phyloP scores from a whole-genome alignment of 2,888 invertebrate genomes.

The Unio delphinus region DNA sequence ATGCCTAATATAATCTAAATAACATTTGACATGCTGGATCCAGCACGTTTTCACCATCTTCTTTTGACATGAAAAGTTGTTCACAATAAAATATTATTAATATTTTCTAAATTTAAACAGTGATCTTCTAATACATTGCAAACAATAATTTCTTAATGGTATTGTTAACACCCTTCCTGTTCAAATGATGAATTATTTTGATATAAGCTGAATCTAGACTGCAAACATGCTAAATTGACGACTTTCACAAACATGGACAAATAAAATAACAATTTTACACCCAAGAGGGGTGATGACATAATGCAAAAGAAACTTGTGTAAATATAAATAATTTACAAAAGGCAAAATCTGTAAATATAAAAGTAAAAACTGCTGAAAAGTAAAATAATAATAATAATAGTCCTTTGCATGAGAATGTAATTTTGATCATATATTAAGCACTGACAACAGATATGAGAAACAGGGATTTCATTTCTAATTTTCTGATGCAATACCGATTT shows the following conservation, averaged over 20 bases:
- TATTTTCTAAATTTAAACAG: too few species aligned
- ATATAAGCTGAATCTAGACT: constrained; percentile 1
- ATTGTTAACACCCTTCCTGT: background rate
- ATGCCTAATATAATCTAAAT: too few species aligned
- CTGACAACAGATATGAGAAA: background rate
- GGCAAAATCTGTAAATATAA: constrained; percentile 16
- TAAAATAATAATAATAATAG: constrained; percentile 13
- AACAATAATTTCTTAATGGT: too few species aligned
- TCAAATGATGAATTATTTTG: constrained; percentile 5
- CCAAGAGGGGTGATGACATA: background rate
- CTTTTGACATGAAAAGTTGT: too few species aligned
- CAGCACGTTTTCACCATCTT: too few species aligned
- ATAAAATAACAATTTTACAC: background rate
- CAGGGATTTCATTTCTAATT: too few species aligned
- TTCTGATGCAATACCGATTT: too few species aligned
- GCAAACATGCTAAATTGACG: background rate
- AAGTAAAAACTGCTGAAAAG: constrained; percentile 25
- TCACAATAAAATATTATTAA: too few species aligned
- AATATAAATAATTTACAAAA: constrained; percentile 15
- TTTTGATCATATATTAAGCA: constrained; percentile 7
- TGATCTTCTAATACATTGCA: too few species aligned
- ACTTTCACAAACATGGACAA: constrained; percentile 2
- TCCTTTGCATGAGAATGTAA: background rate
- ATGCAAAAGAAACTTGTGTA: constrained; percentile 15
- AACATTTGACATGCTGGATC: too few species aligned